Conservation (phyloP, 2,113 vertebrate genomes). For the Trachemys scripta region DNA sequence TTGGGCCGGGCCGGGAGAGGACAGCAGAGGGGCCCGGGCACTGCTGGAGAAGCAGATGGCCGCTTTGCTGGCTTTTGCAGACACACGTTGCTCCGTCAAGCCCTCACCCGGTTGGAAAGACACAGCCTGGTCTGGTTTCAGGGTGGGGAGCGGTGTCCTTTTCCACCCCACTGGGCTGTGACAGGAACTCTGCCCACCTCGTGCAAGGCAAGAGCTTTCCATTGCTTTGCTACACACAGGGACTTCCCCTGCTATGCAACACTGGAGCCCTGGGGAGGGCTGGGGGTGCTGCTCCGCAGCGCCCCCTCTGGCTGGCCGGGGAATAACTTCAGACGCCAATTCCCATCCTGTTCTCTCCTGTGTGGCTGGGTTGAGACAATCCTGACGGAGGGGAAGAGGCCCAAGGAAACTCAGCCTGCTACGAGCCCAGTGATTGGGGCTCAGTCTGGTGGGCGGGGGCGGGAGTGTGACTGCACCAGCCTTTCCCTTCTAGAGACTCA, state of each 20-base stretch:
- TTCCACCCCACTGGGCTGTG: not conserved
- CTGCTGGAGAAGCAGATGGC: not conserved
- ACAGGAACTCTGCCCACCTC: not conserved
- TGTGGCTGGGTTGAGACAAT: not conserved
- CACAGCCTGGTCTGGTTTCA: not conserved
- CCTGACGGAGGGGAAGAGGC: not conserved
- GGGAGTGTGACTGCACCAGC: not conserved
- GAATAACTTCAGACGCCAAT: not conserved
- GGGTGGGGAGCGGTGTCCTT: not conserved
- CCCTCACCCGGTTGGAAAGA: not conserved
- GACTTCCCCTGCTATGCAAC: not conserved
- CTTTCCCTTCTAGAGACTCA: not conserved
- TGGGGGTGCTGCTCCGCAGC: fast-evolving
- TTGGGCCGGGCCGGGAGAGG: not conserved
- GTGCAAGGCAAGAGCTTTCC: not conserved
- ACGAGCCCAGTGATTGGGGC: not conserved
- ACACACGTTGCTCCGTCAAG: not conserved
- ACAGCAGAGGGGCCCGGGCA: not conserved
- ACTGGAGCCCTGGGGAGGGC: fast-evolving
- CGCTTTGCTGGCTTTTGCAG: not conserved
- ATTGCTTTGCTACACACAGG: not conserved
- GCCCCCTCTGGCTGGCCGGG: not conserved
- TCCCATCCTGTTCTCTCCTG: not conserved
- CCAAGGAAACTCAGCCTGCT: not conserved
- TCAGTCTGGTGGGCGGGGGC: not conserved